Base-by-base conservation (phyloP, 1,140 invertebrate species). In the Nautilus pompilius region DNA sequence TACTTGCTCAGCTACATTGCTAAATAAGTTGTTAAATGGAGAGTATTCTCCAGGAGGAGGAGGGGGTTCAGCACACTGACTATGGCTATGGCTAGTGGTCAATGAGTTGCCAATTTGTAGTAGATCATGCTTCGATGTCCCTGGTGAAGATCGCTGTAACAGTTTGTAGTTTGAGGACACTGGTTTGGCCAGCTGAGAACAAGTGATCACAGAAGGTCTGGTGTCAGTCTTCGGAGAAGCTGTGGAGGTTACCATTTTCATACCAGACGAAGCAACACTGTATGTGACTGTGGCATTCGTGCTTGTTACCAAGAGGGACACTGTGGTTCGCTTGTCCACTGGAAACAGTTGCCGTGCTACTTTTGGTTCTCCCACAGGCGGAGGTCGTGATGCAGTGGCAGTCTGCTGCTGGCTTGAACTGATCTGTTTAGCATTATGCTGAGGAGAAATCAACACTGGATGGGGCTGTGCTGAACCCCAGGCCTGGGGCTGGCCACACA, bases 11-110 rank as follows among this genome's bases (percentile, higher is more conserved):
- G 87, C 85, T 29, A 84, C 79, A 76, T 88, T 88, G 56, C 86
- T 86, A 68, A 89, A 89, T 1, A 85, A 84, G 73, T 91, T 89
- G 70, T 90, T 90, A 70, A 93, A 93, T 5, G 93, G 84, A 1
- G 90, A 90, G 79, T 93, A 93, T 66, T 91, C 89, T 17, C 65
- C 68, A 10, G 68, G 68, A 26, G 58, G 60, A 15, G 51, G 63
- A 45, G 59, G 66, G 3, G 64, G 55, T 22, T 63, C 63, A 46
- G 51, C 57, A 46, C 62, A 20, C 20, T 32, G 46, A 51, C 58
- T 64, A 22, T 61, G 57, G 36, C 62, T 59, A 56, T 75, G 70
- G 51, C 65, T 68, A 29, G 74, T 69, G 2, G 76, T n/a, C 66
- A 49, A 78, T 78, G 2, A 74, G 76, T 32, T 76, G 66, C n/a